These are phyloP conservation scores for Alethe castanea DNA, from an alignment of 2,113 vertebrate species.

Conservation along the genomic window DNA sequence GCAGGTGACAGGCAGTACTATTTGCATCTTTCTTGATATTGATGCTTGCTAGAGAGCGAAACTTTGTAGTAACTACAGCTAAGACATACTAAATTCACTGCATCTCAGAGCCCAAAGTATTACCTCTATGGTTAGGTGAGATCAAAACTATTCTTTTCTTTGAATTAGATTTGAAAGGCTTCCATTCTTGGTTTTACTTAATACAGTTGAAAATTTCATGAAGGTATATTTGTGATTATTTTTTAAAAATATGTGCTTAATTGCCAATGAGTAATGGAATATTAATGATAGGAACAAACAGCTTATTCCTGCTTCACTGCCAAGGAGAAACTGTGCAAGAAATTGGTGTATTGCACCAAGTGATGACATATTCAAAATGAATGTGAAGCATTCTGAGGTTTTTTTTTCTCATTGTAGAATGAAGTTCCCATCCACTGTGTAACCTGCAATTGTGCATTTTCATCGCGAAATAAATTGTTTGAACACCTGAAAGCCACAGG, in stretches of 20 bases:
- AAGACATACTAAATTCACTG: not conserved
- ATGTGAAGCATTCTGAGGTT: not conserved
- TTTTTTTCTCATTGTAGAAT: slow-evolving; percentile 57
- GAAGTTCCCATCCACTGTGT: slow-evolving; percentile 79
- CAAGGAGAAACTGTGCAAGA: not conserved
- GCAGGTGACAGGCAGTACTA: not conserved
- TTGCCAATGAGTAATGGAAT: not conserved
- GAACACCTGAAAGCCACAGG: slow-evolving; percentile 90
- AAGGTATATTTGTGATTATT: not conserved
- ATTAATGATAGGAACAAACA: not conserved
- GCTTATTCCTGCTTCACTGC: not conserved
- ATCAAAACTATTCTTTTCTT: not conserved
- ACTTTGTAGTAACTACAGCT: not conserved
- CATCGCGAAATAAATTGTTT: slow-evolving; percentile 93
- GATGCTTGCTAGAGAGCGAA: not conserved
- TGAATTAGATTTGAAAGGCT: not conserved
- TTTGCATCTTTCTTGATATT: not conserved
- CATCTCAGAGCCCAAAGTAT: not conserved
- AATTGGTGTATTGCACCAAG: not conserved
- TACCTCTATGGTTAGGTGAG: not conserved
- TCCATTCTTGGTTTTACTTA: not conserved
- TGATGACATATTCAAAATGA: not conserved
- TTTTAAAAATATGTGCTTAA: not conserved
- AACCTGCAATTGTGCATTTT: slow-evolving; percentile 83
- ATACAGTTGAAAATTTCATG: not conserved